Conservation (phyloP, 2,888 invertebrate species). For the Drosophila limbata region DNA sequence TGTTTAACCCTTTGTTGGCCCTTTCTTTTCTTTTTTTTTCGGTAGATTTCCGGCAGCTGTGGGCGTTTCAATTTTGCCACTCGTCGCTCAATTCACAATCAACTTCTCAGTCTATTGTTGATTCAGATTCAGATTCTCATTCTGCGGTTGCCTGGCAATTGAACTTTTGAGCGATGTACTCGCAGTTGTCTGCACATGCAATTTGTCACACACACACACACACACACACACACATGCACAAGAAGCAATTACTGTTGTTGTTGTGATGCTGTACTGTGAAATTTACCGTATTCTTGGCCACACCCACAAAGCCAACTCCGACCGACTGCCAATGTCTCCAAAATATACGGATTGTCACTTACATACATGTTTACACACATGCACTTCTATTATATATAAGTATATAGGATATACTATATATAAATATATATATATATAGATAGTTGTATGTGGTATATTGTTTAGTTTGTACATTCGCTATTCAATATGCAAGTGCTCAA, state of each 20-base stretch:
- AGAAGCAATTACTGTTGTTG: slow-evolving; percentile 37
- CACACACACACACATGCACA: slow-evolving; percentile 35
- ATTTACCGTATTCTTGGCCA: slow-evolving; percentile 80
- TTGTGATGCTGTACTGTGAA: slow-evolving; percentile 58
- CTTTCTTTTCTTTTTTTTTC: slow-evolving; percentile 1
- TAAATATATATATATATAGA: slow-evolving; percentile 13
- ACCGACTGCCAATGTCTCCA: slow-evolving; percentile 20
- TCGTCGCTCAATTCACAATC: slow-evolving; percentile 33
- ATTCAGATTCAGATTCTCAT: slow-evolving; percentile 30
- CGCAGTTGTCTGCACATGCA: slow-evolving; percentile 69
- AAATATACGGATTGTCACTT: slow-evolving; percentile 61
- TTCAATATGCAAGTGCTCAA: slow-evolving; percentile 65
- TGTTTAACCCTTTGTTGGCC: slow-evolving; percentile 48
- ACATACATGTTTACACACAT: slow-evolving; percentile 7
- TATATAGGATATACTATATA: slow-evolving; percentile 21
- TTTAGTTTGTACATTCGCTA: slow-evolving; percentile 43
- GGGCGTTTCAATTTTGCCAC: slow-evolving; percentile 76
- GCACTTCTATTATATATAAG: slow-evolving; percentile 1
- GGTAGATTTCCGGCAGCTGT: slow-evolving; percentile 80
- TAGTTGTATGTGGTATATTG: slow-evolving; percentile 19
- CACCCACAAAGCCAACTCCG: slow-evolving; percentile 13
- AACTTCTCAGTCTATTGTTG: slow-evolving; percentile 31
- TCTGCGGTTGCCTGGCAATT: slow-evolving; percentile 51
- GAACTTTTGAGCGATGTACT: slow-evolving; percentile 59
- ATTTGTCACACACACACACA: slow-evolving; percentile 58